Evolutionary conservation across 2,888 invertebrate species (phyloP).

Genomic region (Urechis unicinctus): DNA sequence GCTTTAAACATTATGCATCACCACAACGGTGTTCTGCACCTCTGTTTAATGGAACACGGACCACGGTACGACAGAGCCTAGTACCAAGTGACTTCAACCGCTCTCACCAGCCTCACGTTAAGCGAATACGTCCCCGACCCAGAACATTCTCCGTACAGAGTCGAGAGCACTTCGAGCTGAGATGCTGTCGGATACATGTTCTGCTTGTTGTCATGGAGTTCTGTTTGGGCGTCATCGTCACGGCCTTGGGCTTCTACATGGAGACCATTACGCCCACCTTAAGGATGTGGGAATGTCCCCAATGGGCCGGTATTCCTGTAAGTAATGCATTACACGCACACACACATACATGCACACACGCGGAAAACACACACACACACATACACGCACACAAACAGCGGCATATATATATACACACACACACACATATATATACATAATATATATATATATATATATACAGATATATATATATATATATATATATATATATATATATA

Average conservation of each 20-base stretch:
- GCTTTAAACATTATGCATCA: no score
- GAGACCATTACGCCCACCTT: slow-evolving; percentile 25
- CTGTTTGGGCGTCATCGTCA: slow-evolving; percentile 25
- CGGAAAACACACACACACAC: no score
- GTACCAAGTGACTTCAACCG: slow-evolving; percentile 6
- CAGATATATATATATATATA: no score
- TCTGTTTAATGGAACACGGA: slow-evolving; percentile 12
- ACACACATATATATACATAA: no score
- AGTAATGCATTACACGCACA: slow-evolving; percentile 10
- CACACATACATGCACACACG: not conserved
- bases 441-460: no score
- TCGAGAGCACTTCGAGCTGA: slow-evolving; percentile 14
- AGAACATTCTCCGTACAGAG: not conserved
- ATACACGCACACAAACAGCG: no score
- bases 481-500: no score
- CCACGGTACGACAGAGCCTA: slow-evolving; percentile 14
- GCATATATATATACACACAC: no score
- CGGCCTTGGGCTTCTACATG: slow-evolving; percentile 27
- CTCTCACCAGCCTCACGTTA: slow-evolving; percentile 3
- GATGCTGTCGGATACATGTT: slow-evolving; percentile 26
- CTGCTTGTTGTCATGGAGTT: slow-evolving; percentile 29
- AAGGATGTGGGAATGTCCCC: slow-evolving; percentile 23
- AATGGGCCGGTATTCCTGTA: slow-evolving; percentile 34
- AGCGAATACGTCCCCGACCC: not conserved
- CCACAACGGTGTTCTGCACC: no score